phyloP scores from a whole-genome alignment of 1,140 invertebrate genomes.

The Heliconius nattereri region DNA sequence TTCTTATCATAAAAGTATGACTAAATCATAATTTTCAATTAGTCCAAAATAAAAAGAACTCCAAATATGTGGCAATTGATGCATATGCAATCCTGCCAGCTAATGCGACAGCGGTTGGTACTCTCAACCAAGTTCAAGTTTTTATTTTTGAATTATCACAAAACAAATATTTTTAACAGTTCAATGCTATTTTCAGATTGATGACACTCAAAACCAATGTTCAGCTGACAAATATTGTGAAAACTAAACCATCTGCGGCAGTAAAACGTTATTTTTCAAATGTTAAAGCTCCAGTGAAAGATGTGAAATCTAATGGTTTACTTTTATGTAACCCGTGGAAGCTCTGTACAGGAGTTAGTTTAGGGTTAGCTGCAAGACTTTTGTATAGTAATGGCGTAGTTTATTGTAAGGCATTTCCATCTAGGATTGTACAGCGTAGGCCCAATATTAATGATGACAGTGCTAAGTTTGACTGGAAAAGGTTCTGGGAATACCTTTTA shows the following conservation, averaged over 20 bases:
- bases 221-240: constrained; percentile 58
- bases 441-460: constrained; percentile 66
- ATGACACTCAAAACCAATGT: constrained; percentile 54
- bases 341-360: constrained; percentile 67
- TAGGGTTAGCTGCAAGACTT: constrained; percentile 63
- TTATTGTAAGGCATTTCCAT: constrained; percentile 61
- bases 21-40: constrained; percentile 24
- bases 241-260: constrained; percentile 60
- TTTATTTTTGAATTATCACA: background rate
- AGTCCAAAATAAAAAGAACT: background rate
- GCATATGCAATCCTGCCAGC: constrained; percentile 39
- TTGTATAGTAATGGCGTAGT: constrained; percentile 56
- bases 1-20: constrained; percentile 37
- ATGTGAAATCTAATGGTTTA: constrained; percentile 51
- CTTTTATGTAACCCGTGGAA: constrained; percentile 70
- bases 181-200: constrained; percentile 57
- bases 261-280: constrained; percentile 61
- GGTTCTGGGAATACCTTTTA: constrained; percentile 60
- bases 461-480: constrained; percentile 74
- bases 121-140: constrained; percentile 8
- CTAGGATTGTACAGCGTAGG: constrained; percentile 64
- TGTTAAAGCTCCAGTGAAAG: constrained; percentile 53
- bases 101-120: constrained; percentile 42
- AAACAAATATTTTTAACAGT: background rate
- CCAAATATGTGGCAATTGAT: constrained; percentile 46